Base-by-base conservation (phyloP, 2,113 vertebrate genomes). In the Herpetotheres cachinnans region DNA sequence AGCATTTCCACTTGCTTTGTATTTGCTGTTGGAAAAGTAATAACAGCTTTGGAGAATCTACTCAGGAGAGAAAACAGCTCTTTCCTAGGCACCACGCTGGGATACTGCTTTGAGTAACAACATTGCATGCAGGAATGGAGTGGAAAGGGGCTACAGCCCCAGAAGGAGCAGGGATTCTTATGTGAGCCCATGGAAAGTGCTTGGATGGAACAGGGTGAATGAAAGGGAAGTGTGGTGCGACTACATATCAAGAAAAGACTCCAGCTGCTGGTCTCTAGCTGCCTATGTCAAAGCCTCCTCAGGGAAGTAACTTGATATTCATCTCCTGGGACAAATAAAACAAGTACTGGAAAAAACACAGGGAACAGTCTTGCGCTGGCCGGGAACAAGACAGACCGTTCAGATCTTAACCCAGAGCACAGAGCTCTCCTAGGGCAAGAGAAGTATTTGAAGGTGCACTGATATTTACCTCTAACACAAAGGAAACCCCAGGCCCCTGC, bases 1-100 rank as follows among this genome's bases (percentile, higher is more conserved):
- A 97, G 76, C 69, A 90, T 95, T 96, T 97, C 89, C 77, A 96
- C 93, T 97, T 91, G 91, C 91, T 93, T 95, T 95, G 72, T 96
- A 79, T 97, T 97, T 95, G 92, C 95, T 94, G 91, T 95, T 86
- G 94, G 89, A 97, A 95, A 97, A 95, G 96, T 78, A 96, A 95
- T 94, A 96, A 97, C 93, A 96, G 50, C 82, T 95, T 94, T 67
- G 86, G 81, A 94, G 86, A 91, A 87, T 47, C 80, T 92, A 93
- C 89, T 95, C 91, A 95, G 89, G 92, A 97, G 97, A 76, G 86
- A 97, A 97, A 97, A 96, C 78, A 95, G 66, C 86, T 58, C 94
- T 95, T 95, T 95, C 84, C 78, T 70, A 66, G 82, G 93, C 89
- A 86, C 76, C 95, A 61, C 3, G 21, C 93, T 95, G 96, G 36